Conservation (phyloP, 2,797 vertebrate species). For the Epinephelus coioides region DNA sequence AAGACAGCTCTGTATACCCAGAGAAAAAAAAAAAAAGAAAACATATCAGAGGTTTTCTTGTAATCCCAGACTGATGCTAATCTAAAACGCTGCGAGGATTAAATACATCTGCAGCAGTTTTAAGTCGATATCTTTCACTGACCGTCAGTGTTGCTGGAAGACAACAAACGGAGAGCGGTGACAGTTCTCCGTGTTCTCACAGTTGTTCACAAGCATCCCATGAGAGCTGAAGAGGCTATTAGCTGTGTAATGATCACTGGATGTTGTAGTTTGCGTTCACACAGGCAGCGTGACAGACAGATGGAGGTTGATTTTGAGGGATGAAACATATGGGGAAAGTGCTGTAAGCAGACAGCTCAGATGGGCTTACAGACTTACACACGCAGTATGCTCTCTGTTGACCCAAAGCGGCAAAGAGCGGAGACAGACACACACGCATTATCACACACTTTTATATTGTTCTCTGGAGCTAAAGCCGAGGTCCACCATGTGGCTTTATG, state of each 20-base stretch:
- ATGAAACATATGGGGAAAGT: constrained; percentile 72
- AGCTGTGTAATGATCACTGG: constrained; percentile 71
- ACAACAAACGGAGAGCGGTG: constrained; percentile 49
- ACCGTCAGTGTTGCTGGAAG: constrained; percentile 46
- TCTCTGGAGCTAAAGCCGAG: constrained; percentile 19
- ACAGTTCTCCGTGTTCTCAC: constrained; percentile 60
- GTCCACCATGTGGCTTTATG: constrained; percentile 13
- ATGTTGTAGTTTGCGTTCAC: constrained; percentile 65
- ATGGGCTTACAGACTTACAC: constrained; percentile 59
- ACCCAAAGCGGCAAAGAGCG: constrained; percentile 42
- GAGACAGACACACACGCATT: not conserved
- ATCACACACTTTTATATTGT: constrained; percentile 11
- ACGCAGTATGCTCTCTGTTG: constrained; percentile 36
- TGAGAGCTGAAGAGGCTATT: constrained; percentile 67
- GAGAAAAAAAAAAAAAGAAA: constrained; percentile 34
- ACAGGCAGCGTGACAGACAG: constrained; percentile 66
- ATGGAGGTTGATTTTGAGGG: constrained; percentile 70
- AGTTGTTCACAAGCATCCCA: constrained; percentile 70
- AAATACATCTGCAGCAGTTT: constrained; percentile 56
- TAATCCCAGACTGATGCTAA: constrained; percentile 72
- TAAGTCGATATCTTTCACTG: constrained; percentile 51
- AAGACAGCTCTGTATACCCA: constrained; percentile 53
- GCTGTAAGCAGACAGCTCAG: constrained; percentile 66
- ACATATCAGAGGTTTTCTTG: constrained; percentile 53
- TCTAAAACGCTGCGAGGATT: constrained; percentile 66